These are phyloP conservation scores for Manis pentadactyla DNA, from an alignment of 2,797 vertebrate species.

Conservation along the genomic window DNA sequence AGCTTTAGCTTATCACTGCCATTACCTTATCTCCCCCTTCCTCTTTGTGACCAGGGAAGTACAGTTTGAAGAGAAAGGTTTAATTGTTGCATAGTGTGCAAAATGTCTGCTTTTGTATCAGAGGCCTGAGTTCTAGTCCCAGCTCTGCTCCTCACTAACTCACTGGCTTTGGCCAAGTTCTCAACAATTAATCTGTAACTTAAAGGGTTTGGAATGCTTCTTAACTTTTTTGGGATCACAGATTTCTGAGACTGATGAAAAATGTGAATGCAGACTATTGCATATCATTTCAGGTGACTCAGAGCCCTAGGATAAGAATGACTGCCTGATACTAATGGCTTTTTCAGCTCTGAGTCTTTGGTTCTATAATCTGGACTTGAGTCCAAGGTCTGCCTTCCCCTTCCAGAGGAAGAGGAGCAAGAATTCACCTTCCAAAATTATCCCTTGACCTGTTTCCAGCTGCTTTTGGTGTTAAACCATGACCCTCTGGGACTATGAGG, in stretches of 20 bases:
- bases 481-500: background rate
- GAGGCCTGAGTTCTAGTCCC: constrained; percentile 18
- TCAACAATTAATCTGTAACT: background rate
- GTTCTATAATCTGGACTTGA: constrained; percentile 52
- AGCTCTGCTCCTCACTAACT: constrained; percentile 1
- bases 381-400: background rate
- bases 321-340: constrained; percentile 20
- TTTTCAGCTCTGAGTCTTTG: constrained; percentile 25
- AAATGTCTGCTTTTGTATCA: background rate
- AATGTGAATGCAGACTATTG: background rate
- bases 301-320: constrained; percentile 44
- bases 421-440: constrained; percentile 72
- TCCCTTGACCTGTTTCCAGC: constrained; percentile 36
- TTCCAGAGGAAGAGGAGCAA: constrained; percentile 65
- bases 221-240: constrained; percentile 34
- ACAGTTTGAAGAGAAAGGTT: constrained; percentile 1
- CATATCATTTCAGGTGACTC: constrained; percentile 25
- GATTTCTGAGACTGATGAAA: constrained; percentile 45
- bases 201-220: constrained; percentile 14
- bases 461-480: constrained; percentile 61
- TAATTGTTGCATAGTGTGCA: background rate
- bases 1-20: background rate
- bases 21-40: background rate
- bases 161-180: background rate
- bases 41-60: background rate